Base-by-base conservation (phyloP, 2,113 vertebrate species). In the Atherinomorus stipes region DNA sequence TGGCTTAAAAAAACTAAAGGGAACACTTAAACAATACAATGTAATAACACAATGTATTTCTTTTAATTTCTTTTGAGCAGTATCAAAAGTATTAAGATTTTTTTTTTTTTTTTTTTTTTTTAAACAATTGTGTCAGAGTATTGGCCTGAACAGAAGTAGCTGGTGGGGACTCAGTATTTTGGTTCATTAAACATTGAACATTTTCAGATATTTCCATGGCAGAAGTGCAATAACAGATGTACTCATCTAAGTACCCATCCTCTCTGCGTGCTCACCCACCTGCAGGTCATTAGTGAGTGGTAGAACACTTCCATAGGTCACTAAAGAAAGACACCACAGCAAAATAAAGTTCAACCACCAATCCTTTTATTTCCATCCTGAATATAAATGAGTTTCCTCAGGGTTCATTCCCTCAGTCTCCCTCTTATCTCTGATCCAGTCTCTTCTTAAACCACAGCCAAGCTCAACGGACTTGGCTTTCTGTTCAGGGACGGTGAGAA, bases 351-450 rank as follows among this genome's bases (percentile, higher is more conserved):
- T 82, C 82, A 62, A 76, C 73, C 59, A 73, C 69, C 65, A 80
- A 42, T 80, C 71, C 74, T 83, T 84, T 85, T 76, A 84, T 88
- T 87, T 80, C 53, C 64, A 66, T 58, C 40, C 62, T 74, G 83
- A 86, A 88, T 90, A 80, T 85, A 78, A 83, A 91, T 80, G 23
- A 80, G 74, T 58, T 64, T 80, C 62, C 64, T 54, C 60, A 0
- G 69, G 63, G 75, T 78, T 75, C 57, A 25, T 68, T 76, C 61
- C 69, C 66, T 67, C 49, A 4, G 64, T 54, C 65, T 74, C 31
- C 26, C 65, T 83, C 72, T 80, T 79, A 66, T 86, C 75, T 86
- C 45, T n/a, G 13, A 42, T 42, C 54, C 50, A 8, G 8, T 75
- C 21, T 74, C 65, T 26, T 83, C 62, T 61, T 62, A 61, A 81